phyloP scores from a whole-genome alignment of 2,797 vertebrate genomes.

The Sternarchorhynchus goeldii region DNA sequence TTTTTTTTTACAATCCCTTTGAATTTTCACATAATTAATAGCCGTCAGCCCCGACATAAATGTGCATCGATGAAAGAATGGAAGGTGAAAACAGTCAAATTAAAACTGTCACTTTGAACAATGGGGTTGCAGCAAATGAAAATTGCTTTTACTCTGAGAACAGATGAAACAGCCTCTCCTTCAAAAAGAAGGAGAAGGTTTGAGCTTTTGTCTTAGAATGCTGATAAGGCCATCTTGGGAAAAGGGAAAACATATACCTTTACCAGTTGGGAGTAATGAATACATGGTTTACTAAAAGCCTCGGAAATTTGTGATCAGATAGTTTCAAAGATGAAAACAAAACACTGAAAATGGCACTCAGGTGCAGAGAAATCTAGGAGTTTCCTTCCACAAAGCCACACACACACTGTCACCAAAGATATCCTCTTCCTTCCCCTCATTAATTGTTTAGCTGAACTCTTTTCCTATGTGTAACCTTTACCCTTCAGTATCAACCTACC shows the following conservation, averaged over 20 bases:
- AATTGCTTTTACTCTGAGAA: conserved; percentile 30
- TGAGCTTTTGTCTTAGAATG: conserved; percentile 32
- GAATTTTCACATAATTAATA: conserved; percentile 50
- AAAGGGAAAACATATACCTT: conserved; percentile 29
- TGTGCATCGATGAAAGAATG: conserved; percentile 45
- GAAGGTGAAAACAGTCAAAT: conserved; percentile 52
- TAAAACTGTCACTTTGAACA: conserved; percentile 55
- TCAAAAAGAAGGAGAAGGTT: conserved; percentile 39
- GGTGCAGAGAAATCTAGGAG: background rate
- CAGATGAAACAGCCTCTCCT: conserved; percentile 41
- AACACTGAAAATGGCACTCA: background rate
- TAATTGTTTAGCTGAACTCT: no score
- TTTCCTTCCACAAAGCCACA: background rate
- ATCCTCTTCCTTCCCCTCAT: no score
- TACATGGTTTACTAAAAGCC: background rate
- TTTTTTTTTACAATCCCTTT: conserved; percentile 39
- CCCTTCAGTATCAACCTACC: no score
- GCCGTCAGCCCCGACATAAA: conserved; percentile 50
- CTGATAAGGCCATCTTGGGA: conserved; percentile 5
- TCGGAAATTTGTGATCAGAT: background rate
- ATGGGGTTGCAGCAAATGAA: conserved; percentile 44
- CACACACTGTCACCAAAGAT: background rate
- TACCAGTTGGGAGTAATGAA: background rate
- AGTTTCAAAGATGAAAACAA: background rate
- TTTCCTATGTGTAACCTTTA: no score